phyloP scores from a whole-genome alignment of 2,797 vertebrate genomes.

The Psittacula derbiana region DNA sequence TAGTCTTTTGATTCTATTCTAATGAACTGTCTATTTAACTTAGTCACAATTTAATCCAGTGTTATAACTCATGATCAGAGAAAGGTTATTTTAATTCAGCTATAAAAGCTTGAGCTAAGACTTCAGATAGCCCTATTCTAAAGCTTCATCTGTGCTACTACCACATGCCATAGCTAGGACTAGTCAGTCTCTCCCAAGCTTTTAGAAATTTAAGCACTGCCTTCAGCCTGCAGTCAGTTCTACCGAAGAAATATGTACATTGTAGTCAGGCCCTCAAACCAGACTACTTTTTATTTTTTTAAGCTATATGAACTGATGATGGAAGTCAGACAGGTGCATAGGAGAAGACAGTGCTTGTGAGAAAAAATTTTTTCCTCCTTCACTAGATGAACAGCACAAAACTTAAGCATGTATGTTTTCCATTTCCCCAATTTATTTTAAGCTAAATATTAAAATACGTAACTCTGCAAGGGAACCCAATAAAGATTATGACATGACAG shows the following conservation, averaged over 20 bases:
- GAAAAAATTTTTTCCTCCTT: not conserved
- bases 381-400: not conserved
- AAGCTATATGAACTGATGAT: not conserved
- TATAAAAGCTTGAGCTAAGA: not conserved
- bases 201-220: not conserved
- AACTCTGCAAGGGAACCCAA: not conserved
- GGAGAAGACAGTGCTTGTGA: not conserved
- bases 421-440: not conserved
- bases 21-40: not conserved
- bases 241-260: not conserved
- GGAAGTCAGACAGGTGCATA: not conserved
- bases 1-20: not conserved
- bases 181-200: not conserved
- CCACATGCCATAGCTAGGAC: not conserved
- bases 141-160: not conserved
- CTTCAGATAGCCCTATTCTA: not conserved
- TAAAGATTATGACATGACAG: not conserved
- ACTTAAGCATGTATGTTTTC: not conserved
- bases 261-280: not conserved
- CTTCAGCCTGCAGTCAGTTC: not conserved
- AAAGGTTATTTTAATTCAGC: conserved; percentile 14
- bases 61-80: not conserved
- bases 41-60: not conserved
- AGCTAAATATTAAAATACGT: not conserved
- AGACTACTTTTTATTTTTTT: not conserved